Conservation (phyloP, 37 sponge, comb jelly and placozoan genomes). For the Spongilla lacustris region DNA sequence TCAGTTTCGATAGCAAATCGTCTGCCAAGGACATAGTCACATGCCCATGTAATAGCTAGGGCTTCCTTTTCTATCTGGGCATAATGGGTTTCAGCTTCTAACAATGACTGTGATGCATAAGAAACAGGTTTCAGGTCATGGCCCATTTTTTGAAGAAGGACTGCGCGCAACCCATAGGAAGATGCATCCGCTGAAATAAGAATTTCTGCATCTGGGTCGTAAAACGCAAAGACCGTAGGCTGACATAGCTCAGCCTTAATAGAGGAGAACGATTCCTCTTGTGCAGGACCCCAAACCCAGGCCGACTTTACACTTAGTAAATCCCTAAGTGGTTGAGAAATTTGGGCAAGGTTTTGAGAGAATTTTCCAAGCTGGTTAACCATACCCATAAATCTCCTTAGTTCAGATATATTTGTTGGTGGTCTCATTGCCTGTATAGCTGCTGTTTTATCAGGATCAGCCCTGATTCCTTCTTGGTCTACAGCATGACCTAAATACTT, state of each 20-base stretch:
- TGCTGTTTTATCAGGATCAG: slow-evolving; percentile 21
- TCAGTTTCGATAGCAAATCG: slow-evolving; percentile 35
- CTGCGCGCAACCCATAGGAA: slow-evolving; percentile 27
- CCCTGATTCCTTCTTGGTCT: slow-evolving; percentile 9
- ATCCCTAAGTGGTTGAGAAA: slow-evolving; percentile 43
- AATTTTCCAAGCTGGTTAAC: no score
- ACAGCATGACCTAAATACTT: slow-evolving; percentile 36
- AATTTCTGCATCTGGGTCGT: slow-evolving; percentile 17
- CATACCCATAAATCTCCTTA: no score
- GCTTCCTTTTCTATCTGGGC: slow-evolving; percentile 36
- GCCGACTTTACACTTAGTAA: slow-evolving; percentile 32
- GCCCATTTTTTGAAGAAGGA: slow-evolving; percentile 14
- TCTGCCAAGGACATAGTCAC: slow-evolving; percentile 36
- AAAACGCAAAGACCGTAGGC: slow-evolving; percentile 40
- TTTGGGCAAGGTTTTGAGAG: slow-evolving; percentile 25
- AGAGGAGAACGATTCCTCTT: slow-evolving; percentile 29
- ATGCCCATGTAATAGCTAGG: slow-evolving; percentile 39
- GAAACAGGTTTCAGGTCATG: slow-evolving; percentile 12
- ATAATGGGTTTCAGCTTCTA: slow-evolving; percentile 18
- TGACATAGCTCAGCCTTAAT: slow-evolving; percentile 24
- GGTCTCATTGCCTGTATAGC: slow-evolving; percentile 6
- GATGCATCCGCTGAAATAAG: slow-evolving; percentile 37
- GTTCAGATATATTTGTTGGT: no score
- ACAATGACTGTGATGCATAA: slow-evolving; percentile 24
- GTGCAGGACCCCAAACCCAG: slow-evolving; percentile 54